Evolutionary conservation across 2,888 invertebrate species (phyloP), one percentile per base, ranked within the genome.

Genomic region (Acleris sparsana): DNA sequence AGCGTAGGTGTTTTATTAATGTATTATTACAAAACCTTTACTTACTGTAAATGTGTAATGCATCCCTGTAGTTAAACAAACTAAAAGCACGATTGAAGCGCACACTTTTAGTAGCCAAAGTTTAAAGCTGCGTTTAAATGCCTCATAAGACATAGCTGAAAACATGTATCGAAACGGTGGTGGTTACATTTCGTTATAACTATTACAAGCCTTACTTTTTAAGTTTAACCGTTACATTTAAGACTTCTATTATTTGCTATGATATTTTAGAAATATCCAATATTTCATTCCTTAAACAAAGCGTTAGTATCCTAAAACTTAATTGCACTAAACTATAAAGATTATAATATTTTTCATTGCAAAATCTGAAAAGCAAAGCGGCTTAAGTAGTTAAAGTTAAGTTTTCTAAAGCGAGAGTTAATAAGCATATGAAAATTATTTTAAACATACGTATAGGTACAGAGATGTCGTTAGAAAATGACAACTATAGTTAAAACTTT

Each of bases 21-120:
- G 29, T 51, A 48, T 61, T 60, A 51, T 17, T 44, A 61, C 18
- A 49, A 33, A 62, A 39, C 39, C 60, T 53, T 69, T 72, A 71
- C 72, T 72, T 72, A 73, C 73, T 70, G 66, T 60, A 29, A 53
- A 51, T 55, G 17, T 17, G 11, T 13, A 33, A 25, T 59, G 29
- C 29, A 6, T 33, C 29, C 49, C 22, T 63, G 62, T 33, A 51
- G 57, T 67, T 65, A 66, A 58, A 53, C 58, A 53, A 58, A 62
- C 48, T 18, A 58, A 22, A 62, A 69, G 68, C 65, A 65, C 66
- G 17, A 25, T 58, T 52, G 61, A 67, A 53, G 77, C 78, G 74
- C 77, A 77, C 74, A 79, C 73, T 73, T 17, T 74, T 70, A 72
- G 77, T 76, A 80, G 78, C 77, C 72, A 77, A 73, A 72, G 69